A percentile compares a stretch with the other conserved stretches of the same genome.
phyloP scores from a whole-genome alignment of 2,797 vertebrate genomes.

The Monodelphis domestica region DNA sequence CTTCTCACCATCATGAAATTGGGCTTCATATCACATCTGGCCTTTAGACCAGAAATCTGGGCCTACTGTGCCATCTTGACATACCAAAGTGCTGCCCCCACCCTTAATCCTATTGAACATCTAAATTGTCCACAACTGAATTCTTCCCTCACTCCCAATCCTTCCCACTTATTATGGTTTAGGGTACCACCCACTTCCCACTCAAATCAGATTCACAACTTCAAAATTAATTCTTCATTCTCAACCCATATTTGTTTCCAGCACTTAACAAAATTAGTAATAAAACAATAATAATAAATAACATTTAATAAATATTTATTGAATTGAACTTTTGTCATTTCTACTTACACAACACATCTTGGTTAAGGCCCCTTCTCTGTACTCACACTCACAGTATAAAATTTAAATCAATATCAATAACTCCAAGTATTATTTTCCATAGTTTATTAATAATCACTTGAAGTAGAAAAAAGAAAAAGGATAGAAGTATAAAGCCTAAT shows the following conservation, averaged over 20 bases:
- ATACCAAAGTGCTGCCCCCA: background rate
- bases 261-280: too few species aligned
- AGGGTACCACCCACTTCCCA: background rate
- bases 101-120: background rate
- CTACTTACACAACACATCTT: background rate
- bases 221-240: background rate
- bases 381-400: too few species aligned
- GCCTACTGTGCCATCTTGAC: background rate
- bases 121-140: background rate
- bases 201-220: background rate
- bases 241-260: background rate
- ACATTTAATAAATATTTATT: background rate
- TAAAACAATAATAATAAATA: too few species aligned
- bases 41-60: background rate
- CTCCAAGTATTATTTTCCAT: too few species aligned
- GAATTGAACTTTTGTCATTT: background rate
- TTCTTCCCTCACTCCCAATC: background rate
- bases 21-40: background rate
- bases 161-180: background rate
- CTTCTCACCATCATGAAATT: background rate
- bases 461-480: too few species aligned
- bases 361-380: background rate
- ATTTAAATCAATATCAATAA: too few species aligned
- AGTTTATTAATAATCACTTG: too few species aligned
- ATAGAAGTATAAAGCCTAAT: too few species aligned